Evolutionary conservation across 2,113 vertebrate species (phyloP), one percentile per base, ranked within the genome.

Genomic region (Zosterops borbonicus): DNA sequence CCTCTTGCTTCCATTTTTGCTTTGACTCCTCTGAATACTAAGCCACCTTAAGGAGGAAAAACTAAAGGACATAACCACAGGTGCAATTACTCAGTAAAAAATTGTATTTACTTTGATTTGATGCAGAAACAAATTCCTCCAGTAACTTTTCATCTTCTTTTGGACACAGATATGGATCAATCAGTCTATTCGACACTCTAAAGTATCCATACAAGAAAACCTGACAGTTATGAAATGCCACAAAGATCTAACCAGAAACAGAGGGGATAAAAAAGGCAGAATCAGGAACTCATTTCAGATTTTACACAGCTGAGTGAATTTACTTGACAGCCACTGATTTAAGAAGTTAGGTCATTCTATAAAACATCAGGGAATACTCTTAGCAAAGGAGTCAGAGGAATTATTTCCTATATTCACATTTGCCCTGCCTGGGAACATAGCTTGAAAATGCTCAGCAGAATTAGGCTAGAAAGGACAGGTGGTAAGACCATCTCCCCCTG

Each of bases 271-370:
- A 47, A 67, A 64, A 37, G 9, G 3, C 0, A 0, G 23, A 5
- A 78, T 78, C 46, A 82, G 12, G 24, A 79, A 58, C n/a, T 91
- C 22, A 70, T 65, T 89, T 73, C 67, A 50, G 31, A 29, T 90
- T 87, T 95, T 53, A 85, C 37, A 79, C 9, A 85, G 55, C 12
- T 80, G 74, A 92, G 21, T 62, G 73, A 71, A 47, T 95, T 85
- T n/a, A 87, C 56, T 85, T 49, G 76, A 56, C 39, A 92, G 53
- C 4, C 27, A 65, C 35, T 62, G 29, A 79, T 76, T 63, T 60
- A 83, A 55, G n/a, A 75, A 71, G 49, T 42, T 53, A 62, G 37
- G 28, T 67, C 6, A 8, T 64, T 24, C 58, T 53, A 28, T 62
- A 87, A 69, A 84, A 58, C 41, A 52, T 3, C 1, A 1, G 49